Conservation (phyloP, 1,140 invertebrate species). For the Cyclargus thomasi region DNA sequence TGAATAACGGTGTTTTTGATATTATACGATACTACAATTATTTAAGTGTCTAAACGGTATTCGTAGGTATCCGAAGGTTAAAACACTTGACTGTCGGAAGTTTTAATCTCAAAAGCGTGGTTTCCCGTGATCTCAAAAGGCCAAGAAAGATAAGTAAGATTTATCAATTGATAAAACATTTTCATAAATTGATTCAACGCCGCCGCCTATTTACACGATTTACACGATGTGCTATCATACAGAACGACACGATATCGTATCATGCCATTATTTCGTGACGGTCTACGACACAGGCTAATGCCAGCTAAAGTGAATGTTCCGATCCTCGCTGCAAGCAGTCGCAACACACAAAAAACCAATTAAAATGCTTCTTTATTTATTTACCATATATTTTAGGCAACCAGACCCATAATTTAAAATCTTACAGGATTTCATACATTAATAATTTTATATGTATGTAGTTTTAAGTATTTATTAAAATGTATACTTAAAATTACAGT, state of each 20-base stretch:
- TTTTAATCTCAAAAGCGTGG: neutral
- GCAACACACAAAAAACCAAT: too few relatives aligned
- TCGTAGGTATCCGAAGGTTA: neutral
- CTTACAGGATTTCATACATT: too few relatives aligned
- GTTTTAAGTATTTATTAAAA: too few relatives aligned
- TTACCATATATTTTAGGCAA: too few relatives aligned
- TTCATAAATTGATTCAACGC: neutral
- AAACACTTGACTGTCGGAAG: neutral
- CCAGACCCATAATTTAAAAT: too few relatives aligned
- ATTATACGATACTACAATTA: neutral
- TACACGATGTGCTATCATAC: neutral
- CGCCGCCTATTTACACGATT: neutral
- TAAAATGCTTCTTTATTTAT: too few relatives aligned
- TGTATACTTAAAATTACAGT: too few relatives aligned
- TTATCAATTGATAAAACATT: neutral
- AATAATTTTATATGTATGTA: too few relatives aligned
- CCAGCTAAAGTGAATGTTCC: too few relatives aligned
- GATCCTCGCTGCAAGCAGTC: too few relatives aligned
- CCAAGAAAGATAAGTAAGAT: neutral
- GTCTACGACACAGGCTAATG: too few relatives aligned
- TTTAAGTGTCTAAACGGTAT: neutral
- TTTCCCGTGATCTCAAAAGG: conserved; percentile 2
- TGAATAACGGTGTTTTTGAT: too few relatives aligned
- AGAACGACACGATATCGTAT: neutral
- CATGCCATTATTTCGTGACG: neutral